phyloP scores from a whole-genome alignment of 1,140 invertebrate species.

The Colletes latitarsis region DNA sequence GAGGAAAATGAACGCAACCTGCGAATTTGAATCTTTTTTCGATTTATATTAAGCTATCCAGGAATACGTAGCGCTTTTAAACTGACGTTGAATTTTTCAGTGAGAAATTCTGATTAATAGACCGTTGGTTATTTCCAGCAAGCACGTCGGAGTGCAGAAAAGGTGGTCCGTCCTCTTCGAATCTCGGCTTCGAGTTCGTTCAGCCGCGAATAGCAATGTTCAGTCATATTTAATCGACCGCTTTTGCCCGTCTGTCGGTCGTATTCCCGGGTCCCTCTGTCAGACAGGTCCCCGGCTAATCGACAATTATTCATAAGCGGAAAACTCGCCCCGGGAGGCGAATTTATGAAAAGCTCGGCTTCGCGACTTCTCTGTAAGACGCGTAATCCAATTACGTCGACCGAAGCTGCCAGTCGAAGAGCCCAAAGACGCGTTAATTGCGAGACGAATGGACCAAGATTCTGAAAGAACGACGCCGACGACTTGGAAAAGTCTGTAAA shows the following conservation, averaged over 20 bases:
- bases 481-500: not conserved
- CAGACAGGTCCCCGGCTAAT: not conserved
- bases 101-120: not conserved
- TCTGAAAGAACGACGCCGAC: not conserved
- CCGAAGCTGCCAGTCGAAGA: not conserved
- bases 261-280: constrained; percentile 1
- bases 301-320: constrained; percentile 56
- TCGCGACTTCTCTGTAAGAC: not conserved
- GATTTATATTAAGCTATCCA: not conserved
- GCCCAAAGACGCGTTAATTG: not conserved
- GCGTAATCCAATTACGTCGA: constrained; percentile 2
- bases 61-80: not conserved
- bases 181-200: not conserved
- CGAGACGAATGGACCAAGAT: not conserved
- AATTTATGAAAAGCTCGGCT: not conserved
- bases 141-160: not conserved
- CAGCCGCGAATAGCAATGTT: constrained; percentile 39
- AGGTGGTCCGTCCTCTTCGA: not conserved
- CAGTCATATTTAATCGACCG: constrained; percentile 49
- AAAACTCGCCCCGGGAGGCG: constrained; percentile 15
- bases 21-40: not conserved
- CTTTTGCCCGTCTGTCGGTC: not conserved
- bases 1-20: too few relatives aligned
- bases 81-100: not conserved
- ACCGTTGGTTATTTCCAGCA: not conserved